Evolutionary conservation across 2,113 vertebrate species (phyloP).

Genomic region (Melanerpes formicivorus): DNA sequence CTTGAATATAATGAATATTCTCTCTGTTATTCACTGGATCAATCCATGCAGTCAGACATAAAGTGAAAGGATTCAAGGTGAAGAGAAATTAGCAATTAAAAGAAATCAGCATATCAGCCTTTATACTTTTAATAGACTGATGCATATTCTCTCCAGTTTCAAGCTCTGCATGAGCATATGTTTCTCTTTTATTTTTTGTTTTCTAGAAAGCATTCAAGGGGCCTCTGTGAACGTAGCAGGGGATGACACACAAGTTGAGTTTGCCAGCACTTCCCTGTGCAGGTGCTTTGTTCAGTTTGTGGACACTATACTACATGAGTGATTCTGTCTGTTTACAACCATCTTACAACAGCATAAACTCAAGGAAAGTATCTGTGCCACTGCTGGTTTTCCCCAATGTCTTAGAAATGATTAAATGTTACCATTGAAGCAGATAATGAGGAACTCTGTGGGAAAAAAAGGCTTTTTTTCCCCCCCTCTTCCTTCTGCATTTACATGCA

Average conservation of each 20-base stretch:
- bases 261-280: conserved; percentile 16
- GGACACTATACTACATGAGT: conserved; percentile 19
- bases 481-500: not conserved
- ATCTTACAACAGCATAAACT: conserved; percentile 2
- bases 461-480: too few relatives aligned
- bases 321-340: conserved; percentile 43
- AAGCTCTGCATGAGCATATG: conserved; percentile 37
- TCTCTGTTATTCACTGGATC: conserved; percentile 21
- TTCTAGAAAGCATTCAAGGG: conserved; percentile 35
- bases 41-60: conserved; percentile 39
- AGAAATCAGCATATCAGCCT: conserved; percentile 24
- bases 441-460: conserved; percentile 27
- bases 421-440: conserved; percentile 58
- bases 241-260: not conserved
- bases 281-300: conserved; percentile 18
- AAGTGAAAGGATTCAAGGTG: conserved; percentile 2
- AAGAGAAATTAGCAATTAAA: conserved; percentile 26
- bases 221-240: not conserved
- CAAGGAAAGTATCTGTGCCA: conserved; percentile 2
- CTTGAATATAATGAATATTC: conserved; percentile 37
- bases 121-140: conserved; percentile 20
- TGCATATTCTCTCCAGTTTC: conserved; percentile 11
- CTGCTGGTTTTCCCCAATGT: conserved; percentile 25
- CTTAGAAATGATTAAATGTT: conserved; percentile 55
- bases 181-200: not conserved